phyloP scores from a whole-genome alignment of 2,113 vertebrate species.

The Dunckerocampus dactyliophorus region DNA sequence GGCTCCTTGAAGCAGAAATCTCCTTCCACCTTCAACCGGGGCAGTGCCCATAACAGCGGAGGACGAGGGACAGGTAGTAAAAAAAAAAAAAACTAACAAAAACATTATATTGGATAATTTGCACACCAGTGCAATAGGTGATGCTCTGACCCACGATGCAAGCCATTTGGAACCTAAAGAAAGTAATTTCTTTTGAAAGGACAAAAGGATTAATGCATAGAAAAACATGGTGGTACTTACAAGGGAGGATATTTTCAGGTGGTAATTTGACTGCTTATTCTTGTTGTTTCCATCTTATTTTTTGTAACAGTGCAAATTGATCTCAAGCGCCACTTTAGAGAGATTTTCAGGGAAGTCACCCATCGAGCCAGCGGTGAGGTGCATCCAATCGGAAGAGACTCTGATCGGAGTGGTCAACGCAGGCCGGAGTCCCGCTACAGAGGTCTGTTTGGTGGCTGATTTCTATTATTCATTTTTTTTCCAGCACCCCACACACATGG shows the following conservation, averaged over 20 bases:
- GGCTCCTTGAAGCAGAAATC: conserved; percentile 70
- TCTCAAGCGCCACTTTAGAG: conserved; percentile 77
- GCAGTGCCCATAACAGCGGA: conserved; percentile 74
- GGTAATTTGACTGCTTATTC: background rate
- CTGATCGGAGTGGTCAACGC: conserved; percentile 69
- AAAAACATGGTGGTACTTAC: background rate
- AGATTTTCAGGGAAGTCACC: conserved; percentile 85
- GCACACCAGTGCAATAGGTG: too few species aligned
- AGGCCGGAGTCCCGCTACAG: conserved; percentile 71
- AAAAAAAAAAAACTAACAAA: background rate
- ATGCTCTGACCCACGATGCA: too few species aligned
- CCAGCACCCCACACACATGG: too few species aligned
- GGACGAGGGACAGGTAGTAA: conserved; percentile 79
- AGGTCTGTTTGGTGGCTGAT: conserved; percentile 63
- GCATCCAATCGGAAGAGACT: conserved; percentile 75
- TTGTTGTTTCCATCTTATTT: conserved; percentile 11
- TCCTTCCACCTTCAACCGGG: conserved; percentile 67
- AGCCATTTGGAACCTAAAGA: background rate
- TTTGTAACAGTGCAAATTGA: conserved; percentile 77
- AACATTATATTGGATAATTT: background rate
- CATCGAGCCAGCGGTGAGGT: conserved; percentile 79
- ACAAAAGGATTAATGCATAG: background rate
- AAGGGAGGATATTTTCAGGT: too few species aligned
- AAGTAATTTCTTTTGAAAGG: background rate
- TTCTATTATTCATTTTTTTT: too few species aligned